Conservation (phyloP, 1,140 invertebrate genomes). For the Drosophila funebris region DNA sequence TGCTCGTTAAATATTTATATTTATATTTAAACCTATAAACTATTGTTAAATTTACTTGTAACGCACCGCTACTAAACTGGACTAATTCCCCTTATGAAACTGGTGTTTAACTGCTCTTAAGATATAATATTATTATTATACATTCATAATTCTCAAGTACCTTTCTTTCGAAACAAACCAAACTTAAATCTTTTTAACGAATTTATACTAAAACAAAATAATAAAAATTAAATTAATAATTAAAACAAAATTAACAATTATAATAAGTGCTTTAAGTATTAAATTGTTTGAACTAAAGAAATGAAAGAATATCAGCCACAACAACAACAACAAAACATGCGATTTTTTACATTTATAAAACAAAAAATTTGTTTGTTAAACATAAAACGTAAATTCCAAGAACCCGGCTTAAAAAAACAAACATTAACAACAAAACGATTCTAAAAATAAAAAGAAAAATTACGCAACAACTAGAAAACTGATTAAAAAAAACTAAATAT, state of each 20-base stretch:
- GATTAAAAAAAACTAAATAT: conserved; percentile 49
- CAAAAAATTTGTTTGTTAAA: conserved; percentile 70
- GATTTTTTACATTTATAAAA: conserved; percentile 81
- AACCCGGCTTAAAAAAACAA: conserved; percentile 59
- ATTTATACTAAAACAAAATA: conserved; percentile 62
- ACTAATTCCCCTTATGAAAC: conserved; percentile 35
- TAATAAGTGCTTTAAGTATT: conserved; percentile 65
- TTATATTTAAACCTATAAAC: conserved; percentile 31
- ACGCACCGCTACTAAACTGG: conserved; percentile 27
- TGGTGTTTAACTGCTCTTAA: conserved; percentile 48
- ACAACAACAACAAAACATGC: conserved; percentile 42
- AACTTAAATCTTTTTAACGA: conserved; percentile 76
- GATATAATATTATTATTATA: conserved; percentile 16
- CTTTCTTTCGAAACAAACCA: conserved; percentile 66
- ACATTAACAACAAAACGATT: conserved; percentile 47
- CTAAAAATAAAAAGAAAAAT: conserved; percentile 45
- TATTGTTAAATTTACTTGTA: conserved; percentile 56
- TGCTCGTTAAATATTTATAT: conserved; percentile 43
- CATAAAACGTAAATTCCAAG: conserved; percentile 45
- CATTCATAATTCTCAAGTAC: conserved; percentile 71
- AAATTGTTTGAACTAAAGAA: conserved; percentile 67
- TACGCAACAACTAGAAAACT: conserved; percentile 41
- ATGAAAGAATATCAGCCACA: conserved; percentile 4
- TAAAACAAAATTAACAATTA: conserved; percentile 28
- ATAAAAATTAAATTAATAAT: conserved; percentile 39